Evolutionary conservation across 2,888 invertebrate species (phyloP), one percentile per base, ranked within the genome.

Genomic region (Dioctria linearis): DNA sequence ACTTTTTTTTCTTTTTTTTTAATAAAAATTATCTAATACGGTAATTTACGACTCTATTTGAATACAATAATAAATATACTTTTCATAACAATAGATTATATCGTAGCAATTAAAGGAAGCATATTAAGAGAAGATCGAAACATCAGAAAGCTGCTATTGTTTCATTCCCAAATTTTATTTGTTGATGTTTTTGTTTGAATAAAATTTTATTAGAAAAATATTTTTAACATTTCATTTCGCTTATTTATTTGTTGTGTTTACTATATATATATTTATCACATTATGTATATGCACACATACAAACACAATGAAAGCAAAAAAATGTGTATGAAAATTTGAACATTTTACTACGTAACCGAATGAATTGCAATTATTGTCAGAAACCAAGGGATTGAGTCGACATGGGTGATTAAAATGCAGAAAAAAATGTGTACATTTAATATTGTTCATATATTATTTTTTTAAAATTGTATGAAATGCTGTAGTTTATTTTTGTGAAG

Each of bases 381-480:
- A n/a, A 78, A 78, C 78, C 6, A 66, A 78, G 78, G 78, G 78
- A 78, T 78, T 78, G 78, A 78, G 51, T 65, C 39, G 65, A 42
- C 40, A 51, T 71, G 71, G 39, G 71, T 75, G 75, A 75, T 75
- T 61, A 75, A 59, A 25, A 25, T 25, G 25, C 25, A 25, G 25
- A 25, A 25, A 43, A 40, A 75, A 75, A 57, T 43, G 42, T 75
- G 75, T 75, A 61, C 57, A 59, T 75, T 59, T 75, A 59, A 75
- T 25, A 25, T 25, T 59, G 57, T 57, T 40, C 40, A 59, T 59
- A 75, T 59, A 75, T 75, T 25, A 25, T 25, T 1, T 25, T 25
- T 75, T 59, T 59, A 43, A 75, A 75, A 61, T 75, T 40, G 59
- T 59, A 59, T 59, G 59, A 57, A 63, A 65, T 39, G 65, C 40